Conservation (phyloP, 2,888 invertebrate species). For the Scaptomyza cyrtandrae region DNA sequence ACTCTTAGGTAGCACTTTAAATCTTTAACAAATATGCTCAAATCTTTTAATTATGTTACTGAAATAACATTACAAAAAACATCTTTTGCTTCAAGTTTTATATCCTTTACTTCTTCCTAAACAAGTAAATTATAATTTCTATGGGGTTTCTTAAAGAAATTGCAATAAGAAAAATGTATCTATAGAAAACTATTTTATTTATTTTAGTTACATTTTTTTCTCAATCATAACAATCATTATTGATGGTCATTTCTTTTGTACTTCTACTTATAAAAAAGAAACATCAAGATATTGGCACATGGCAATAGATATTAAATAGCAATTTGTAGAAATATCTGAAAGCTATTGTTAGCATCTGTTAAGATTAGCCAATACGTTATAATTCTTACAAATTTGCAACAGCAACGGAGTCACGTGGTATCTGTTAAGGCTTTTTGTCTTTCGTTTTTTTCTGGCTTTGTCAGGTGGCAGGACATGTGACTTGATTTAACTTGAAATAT, state of each 20-base stretch:
- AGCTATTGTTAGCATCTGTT: conserved; percentile 12
- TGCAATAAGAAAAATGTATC: too few species aligned
- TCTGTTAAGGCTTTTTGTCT: not conserved
- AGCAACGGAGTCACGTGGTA: conserved; percentile 31
- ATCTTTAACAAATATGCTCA: too few species aligned
- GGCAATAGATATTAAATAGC: not conserved
- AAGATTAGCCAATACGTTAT: not conserved
- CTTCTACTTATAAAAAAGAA: too few species aligned
- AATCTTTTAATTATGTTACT: too few species aligned
- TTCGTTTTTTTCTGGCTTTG: not conserved
- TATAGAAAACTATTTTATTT: too few species aligned
- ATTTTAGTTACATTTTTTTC: too few species aligned
- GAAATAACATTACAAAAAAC: too few species aligned
- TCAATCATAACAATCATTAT: not conserved
- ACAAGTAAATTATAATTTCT: too few species aligned
- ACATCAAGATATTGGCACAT: not conserved
- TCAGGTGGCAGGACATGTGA: conserved; percentile 65
- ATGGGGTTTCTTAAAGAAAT: too few species aligned
- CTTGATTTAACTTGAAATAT: conserved; percentile 33
- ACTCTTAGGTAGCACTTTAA: too few species aligned
- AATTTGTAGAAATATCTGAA: not conserved
- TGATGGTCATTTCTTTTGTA: not conserved
- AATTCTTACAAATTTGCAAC: conserved; percentile 18
- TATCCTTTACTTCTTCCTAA: too few species aligned
- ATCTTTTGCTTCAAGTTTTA: too few species aligned